phyloP scores from a whole-genome alignment of 2,888 invertebrate genomes.

The Anoncus sp. region DNA sequence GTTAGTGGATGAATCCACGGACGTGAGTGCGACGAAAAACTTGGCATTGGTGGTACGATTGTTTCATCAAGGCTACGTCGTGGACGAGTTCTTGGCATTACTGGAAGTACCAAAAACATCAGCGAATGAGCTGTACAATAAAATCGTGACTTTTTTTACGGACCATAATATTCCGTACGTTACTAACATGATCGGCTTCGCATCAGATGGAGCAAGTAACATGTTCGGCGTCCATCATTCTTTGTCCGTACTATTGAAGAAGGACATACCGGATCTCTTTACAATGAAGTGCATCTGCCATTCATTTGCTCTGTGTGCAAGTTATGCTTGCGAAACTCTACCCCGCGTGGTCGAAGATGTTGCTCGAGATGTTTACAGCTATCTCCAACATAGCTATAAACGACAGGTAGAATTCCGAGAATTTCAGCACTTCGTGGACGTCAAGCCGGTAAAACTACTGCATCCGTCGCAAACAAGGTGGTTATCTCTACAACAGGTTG shows the following conservation, averaged over 20 bases:
- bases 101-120: conserved; percentile 53
- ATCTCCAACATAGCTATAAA: conserved; percentile 48
- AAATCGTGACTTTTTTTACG: conserved; percentile 28
- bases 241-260: not conserved
- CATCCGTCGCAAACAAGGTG: conserved; percentile 61
- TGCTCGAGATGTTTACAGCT: not conserved
- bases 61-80: conserved; percentile 13
- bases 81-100: conserved; percentile 59
- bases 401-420: conserved; percentile 46
- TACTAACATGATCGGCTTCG: conserved; percentile 7
- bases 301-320: conserved; percentile 12
- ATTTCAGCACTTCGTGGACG: conserved; percentile 51
- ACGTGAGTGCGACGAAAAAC: conserved; percentile 61
- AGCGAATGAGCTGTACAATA: conserved; percentile 42
- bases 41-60: conserved; percentile 56
- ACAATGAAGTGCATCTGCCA: conserved; percentile 17
- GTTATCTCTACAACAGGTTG: conserved; percentile 49
- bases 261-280: conserved; percentile 5
- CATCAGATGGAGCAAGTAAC: conserved; percentile 1
- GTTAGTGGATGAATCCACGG: conserved; percentile 62
- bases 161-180: conserved; percentile 15
- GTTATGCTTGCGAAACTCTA: conserved; percentile 10
- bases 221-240: not conserved
- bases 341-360: conserved; percentile 11
- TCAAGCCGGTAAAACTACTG: conserved; percentile 45